phyloP scores from a whole-genome alignment of 2,113 vertebrate genomes.

The Cephalopterus ornatus region DNA sequence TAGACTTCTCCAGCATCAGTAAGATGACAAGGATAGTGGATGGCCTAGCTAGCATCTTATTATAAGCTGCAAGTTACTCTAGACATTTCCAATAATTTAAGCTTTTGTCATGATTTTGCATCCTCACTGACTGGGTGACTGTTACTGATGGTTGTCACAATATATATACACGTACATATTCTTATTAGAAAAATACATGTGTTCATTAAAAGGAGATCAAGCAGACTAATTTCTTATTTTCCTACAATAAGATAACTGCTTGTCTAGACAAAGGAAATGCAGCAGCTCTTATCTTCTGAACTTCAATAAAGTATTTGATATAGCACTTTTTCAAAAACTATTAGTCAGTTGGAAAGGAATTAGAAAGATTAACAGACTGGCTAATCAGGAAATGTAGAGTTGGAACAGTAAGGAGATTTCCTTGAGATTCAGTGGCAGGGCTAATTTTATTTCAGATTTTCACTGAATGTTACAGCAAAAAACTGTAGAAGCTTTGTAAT shows the following conservation, averaged over 20 bases:
- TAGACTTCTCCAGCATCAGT: not conserved
- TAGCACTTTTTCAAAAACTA: not conserved
- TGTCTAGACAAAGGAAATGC: not conserved
- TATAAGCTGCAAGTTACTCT: not conserved
- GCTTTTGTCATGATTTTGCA: not conserved
- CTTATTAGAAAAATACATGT: not conserved
- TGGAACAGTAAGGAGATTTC: slow-evolving; percentile 2
- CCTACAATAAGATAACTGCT: not conserved
- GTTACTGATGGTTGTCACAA: not conserved
- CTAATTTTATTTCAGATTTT: slow-evolving; percentile 20
- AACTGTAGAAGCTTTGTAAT: not conserved
- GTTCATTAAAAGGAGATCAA: not conserved
- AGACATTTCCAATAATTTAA: not conserved
- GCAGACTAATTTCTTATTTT: not conserved
- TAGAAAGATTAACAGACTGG: not conserved
- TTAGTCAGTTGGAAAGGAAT: not conserved
- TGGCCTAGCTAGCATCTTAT: no score
- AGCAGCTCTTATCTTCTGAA: not conserved
- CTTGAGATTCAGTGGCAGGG: not conserved
- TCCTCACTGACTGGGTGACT: not conserved
- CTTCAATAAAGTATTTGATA: not conserved
- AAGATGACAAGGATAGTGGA: not conserved
- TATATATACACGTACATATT: not conserved
- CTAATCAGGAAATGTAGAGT: slow-evolving; percentile 5
- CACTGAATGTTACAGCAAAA: not conserved